Evolutionary conservation across 30 jellyfish, hydroid and myxozoan genomes (phyloP).

Genomic region (Calvadosia cruxmelitensis): DNA sequence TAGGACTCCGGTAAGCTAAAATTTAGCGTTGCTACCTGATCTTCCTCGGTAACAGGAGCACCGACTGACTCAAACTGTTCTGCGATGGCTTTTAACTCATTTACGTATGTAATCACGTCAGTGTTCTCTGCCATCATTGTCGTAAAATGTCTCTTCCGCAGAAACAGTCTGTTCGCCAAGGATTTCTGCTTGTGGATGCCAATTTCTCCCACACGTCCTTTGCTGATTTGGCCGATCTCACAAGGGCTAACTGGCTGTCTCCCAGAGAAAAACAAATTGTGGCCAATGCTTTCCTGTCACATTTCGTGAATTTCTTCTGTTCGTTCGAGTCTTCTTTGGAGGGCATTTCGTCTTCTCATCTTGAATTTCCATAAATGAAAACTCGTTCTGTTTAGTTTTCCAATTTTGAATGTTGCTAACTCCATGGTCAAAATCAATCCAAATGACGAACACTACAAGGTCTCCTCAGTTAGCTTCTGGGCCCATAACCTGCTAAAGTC

Average conservation of each 20-base stretch:
- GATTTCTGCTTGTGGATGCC: slow-evolving; percentile 14
- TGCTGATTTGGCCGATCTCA: slow-evolving; percentile 12
- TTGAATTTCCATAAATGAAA: slow-evolving; percentile 17
- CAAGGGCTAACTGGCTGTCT: slow-evolving; percentile 15
- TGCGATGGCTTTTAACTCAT: slow-evolving; percentile 2
- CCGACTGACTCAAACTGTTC: slow-evolving; percentile 3
- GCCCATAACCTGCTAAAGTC: no score
- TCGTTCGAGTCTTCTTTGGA: no score
- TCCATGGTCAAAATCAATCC: no score
- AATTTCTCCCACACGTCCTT: slow-evolving; percentile 26
- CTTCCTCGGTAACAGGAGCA: neutral
- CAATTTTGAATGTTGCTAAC: neutral
- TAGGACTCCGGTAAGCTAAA: slow-evolving; percentile 7
- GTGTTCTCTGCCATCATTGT: slow-evolving; percentile 13
- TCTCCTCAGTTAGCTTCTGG: no score
- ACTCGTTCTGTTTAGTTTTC: neutral
- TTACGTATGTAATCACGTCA: slow-evolving; percentile 9
- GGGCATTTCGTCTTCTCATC: no score
- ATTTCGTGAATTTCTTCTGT: slow-evolving; percentile 2
- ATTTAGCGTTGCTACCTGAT: neutral
- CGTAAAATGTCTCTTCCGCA: slow-evolving; percentile 6
- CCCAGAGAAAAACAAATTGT: slow-evolving; percentile 24
- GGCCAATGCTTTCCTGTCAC: slow-evolving; percentile 18
- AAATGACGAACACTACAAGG: no score
- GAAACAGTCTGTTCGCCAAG: slow-evolving; percentile 11